Evolutionary conservation across 2,797 vertebrate species (phyloP), one percentile per base, ranked within the genome.

Genomic region (Limnodromus scolopaceus): DNA sequence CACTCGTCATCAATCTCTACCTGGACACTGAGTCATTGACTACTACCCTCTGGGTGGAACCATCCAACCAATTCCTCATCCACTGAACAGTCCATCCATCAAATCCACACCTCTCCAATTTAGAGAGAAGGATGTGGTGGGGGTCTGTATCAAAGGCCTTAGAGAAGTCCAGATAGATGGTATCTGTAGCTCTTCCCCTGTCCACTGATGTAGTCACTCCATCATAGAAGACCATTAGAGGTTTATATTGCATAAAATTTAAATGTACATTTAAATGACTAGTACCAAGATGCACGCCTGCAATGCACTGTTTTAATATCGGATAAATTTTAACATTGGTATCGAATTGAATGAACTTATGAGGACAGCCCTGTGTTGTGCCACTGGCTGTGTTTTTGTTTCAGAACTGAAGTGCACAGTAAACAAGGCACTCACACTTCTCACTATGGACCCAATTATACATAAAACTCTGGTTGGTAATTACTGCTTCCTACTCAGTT

Each of bases 401-500:
- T 80, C 72, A 83, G 65, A 89, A 90, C 36, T 57, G 87, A 89
- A 80, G 64, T 16, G 41, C 10, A 16, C 5, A 13, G 69, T 92
- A 92, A 94, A 93, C 45, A 89, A 91, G 83, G 22, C 77, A 89
- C 87, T 84, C 82, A 64, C 28, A 45, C 22, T 60, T 88, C 83
- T 92, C 69, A 87, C 70, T 68, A 64, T 25, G 34, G 34, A 34
- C 34, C 60, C 7, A 82, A 82, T 82, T 87, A 92, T 16, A 79
- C 48, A 58, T 41, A 78, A 82, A 93, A 72, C 71, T 82, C 34
- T 1, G 2, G 71, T 0, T 72, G 78, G 77, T 92, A 83, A 84
- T 91, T 84, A 84, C 41, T 66, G 18, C 46, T 89, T 89, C 77
- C 77, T 77, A 55, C 32, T 75, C 49, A 68, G 88, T n/a, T 84